Conservation (phyloP, 23 tunicate genomes). For the Oikopleura dioica region DNA sequence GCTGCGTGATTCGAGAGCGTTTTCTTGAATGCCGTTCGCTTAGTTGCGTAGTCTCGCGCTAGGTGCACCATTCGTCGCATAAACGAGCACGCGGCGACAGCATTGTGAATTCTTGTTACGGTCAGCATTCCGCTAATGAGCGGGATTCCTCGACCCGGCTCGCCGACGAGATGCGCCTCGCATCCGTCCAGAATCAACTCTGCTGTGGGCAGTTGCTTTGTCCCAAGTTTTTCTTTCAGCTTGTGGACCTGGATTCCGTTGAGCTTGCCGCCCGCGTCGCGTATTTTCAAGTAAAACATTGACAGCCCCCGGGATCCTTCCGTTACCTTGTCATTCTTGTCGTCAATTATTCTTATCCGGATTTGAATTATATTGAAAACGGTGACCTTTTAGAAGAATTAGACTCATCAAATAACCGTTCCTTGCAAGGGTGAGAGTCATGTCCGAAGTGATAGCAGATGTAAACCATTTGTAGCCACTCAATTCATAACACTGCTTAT, state of each 20-base stretch:
- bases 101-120: conserved; percentile 48
- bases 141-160: conserved; percentile 27
- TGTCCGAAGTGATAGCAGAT: conserved; percentile 79
- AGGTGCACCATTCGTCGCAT: conserved; percentile 34
- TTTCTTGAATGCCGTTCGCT: conserved; percentile 37
- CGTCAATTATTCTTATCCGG: background rate
- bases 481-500: conserved; percentile 34
- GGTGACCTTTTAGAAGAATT: background rate
- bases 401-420: conserved; percentile 16
- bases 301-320: conserved; percentile 59
- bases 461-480: conserved; percentile 89
- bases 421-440: conserved; percentile 58
- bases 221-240: conserved; percentile 62
- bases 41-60: conserved; percentile 42
- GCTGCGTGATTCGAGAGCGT: conserved; percentile 25
- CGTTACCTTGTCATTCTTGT: conserved; percentile 17
- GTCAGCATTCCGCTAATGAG: conserved; percentile 61
- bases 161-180: conserved; percentile 41
- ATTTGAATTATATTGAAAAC: background rate
- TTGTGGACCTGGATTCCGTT: conserved; percentile 44
- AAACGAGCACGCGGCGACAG: conserved; percentile 20
- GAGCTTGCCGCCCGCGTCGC: conserved; percentile 15
- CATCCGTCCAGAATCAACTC: conserved; percentile 63
- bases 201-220: conserved; percentile 79
- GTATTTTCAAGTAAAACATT: conserved; percentile 48